Conservation (phyloP, 2,888 invertebrate genomes). For the Dysmachus trigonus region DNA sequence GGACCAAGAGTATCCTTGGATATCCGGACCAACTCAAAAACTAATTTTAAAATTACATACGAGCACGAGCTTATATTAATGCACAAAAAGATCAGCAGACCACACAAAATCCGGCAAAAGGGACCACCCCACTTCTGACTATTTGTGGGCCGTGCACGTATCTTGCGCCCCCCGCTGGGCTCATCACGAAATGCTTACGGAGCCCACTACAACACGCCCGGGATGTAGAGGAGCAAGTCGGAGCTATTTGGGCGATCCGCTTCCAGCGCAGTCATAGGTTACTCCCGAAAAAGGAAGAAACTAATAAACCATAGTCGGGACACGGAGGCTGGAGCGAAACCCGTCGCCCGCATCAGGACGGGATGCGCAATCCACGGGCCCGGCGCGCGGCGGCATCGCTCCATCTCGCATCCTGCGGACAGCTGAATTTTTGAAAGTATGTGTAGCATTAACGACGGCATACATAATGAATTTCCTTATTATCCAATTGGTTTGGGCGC, state of each 20-base stretch:
- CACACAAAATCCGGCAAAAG: not conserved
- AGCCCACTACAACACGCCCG: not conserved
- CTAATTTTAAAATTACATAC: conserved; percentile 20
- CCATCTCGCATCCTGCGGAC: not conserved
- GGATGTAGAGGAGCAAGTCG: not conserved
- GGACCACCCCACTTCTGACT: not conserved
- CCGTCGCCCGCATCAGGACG: not conserved
- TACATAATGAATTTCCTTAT: conserved; percentile 33
- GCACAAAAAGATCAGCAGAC: not conserved
- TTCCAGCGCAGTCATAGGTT: not conserved
- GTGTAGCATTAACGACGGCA: not conserved
- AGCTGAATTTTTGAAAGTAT: conserved; percentile 19
- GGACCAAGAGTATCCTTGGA: not conserved
- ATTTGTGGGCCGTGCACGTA: not conserved
- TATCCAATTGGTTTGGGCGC: not conserved
- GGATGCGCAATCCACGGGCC: not conserved
- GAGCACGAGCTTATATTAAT: conserved; percentile 13
- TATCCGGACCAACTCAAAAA: not conserved
- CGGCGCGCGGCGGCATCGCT: not conserved
- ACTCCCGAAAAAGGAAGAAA: not conserved
- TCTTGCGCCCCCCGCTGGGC: not conserved
- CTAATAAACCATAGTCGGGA: not conserved
- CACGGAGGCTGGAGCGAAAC: not conserved
- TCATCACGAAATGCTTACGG: not conserved
- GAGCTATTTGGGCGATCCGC: not conserved